Evolutionary conservation across 2,113 vertebrate genomes (phyloP).

Genomic region (Colossoma macropomum): DNA sequence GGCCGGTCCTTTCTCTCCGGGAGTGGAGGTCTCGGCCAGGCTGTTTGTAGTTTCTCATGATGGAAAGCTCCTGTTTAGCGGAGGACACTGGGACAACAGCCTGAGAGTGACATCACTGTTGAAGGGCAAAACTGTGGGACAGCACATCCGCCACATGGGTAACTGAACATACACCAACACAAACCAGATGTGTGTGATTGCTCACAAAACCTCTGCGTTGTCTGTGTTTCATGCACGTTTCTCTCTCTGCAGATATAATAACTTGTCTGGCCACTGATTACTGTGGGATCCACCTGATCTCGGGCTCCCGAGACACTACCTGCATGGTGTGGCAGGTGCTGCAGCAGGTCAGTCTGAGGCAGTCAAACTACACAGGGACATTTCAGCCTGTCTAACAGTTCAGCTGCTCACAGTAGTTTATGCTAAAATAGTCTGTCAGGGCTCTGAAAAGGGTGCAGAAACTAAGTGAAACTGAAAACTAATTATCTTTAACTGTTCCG

Average conservation of each 20-base stretch:
- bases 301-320: conserved; percentile 94
- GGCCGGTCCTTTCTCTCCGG: conserved; percentile 90
- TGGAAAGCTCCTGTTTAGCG: conserved; percentile 95
- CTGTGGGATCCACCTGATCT: conserved; percentile 95
- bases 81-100: conserved; percentile 97
- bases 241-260: conserved; percentile 84
- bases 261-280: conserved; percentile 95
- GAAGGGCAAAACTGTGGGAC: conserved; percentile 88
- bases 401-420: not conserved
- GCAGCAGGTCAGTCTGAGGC: conserved; percentile 83
- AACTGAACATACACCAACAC: conserved; percentile 26
- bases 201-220: not conserved
- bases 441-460: too few species aligned
- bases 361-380: not conserved
- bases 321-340: conserved; percentile 98
- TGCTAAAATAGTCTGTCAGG: too few species aligned
- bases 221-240: not conserved
- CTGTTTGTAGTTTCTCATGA: conserved; percentile 94
- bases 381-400: too few species aligned
- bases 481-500: too few species aligned
- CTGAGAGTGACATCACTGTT: conserved; percentile 91
- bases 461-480: too few species aligned
- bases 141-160: conserved; percentile 96
- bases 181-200: conserved; percentile 11
- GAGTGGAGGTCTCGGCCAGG: conserved; percentile 84